These are phyloP conservation scores for Phoxinus phoxinus DNA, from an alignment of 2,113 vertebrate genomes.

Conservation along the genomic window DNA sequence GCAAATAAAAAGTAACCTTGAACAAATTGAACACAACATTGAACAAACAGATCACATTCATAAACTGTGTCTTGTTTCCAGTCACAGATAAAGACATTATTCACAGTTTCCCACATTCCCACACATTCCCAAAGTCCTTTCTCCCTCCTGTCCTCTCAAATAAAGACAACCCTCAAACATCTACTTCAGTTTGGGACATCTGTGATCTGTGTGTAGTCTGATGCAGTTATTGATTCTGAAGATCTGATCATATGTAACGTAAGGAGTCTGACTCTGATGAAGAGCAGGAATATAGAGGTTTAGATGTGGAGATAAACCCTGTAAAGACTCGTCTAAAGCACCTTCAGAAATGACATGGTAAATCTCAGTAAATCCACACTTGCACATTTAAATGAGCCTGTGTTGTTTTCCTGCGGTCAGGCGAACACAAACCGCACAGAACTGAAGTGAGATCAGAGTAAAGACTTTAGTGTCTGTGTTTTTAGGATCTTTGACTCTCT, in stretches of 20 bases:
- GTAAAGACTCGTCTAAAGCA: not conserved
- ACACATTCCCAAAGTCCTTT: too few species aligned
- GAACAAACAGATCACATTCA: not conserved
- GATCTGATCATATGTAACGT: not conserved
- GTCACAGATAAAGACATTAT: not conserved
- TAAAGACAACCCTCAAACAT: not conserved
- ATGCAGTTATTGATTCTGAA: not conserved
- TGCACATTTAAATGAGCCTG: slow-evolving; percentile 20
- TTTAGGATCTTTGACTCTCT: slow-evolving; percentile 8
- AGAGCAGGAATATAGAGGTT: not conserved
- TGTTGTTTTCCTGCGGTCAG: not conserved
- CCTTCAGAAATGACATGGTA: not conserved
- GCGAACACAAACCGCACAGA: not conserved
- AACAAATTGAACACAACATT: not conserved
- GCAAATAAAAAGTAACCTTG: not conserved
- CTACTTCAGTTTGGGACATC: not conserved
- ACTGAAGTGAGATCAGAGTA: not conserved
- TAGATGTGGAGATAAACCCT: not conserved
- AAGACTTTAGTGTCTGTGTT: not conserved
- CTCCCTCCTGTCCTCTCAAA: not conserved
- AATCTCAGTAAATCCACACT: slow-evolving; percentile 25
- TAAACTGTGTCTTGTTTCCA: not conserved
- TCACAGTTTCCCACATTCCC: not conserved
- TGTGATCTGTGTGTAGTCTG: not conserved
- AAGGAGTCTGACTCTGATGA: too few species aligned